These are phyloP conservation scores for Panagrolaimus sp. DNA, from an alignment of 1,140 invertebrate species.

Conservation along the genomic window DNA sequence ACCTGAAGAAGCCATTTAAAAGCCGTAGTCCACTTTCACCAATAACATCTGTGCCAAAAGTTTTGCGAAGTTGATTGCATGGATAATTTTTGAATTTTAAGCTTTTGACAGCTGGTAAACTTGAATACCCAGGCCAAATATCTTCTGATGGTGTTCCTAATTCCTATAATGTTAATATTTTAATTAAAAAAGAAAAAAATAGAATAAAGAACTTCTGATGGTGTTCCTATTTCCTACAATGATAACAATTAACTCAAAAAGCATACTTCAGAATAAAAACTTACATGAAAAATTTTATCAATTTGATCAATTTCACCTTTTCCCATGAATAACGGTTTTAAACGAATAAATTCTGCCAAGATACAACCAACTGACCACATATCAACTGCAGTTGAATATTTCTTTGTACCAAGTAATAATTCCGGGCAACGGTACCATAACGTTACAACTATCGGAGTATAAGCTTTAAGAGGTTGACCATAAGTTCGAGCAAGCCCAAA, in stretches of 20 bases:
- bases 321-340: slow-evolving; percentile 92
- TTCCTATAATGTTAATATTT: slow-evolving; percentile 65
- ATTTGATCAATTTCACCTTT: slow-evolving; percentile 91
- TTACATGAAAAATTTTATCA: slow-evolving; percentile 85
- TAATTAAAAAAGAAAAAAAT: background rate
- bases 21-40: slow-evolving; percentile 37
- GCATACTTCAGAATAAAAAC: too few relatives aligned
- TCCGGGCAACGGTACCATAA: slow-evolving; percentile 94
- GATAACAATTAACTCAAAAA: too few relatives aligned
- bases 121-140: slow-evolving; percentile 86
- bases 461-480: slow-evolving; percentile 87
- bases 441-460: slow-evolving; percentile 94
- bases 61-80: slow-evolving; percentile 69
- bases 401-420: slow-evolving; percentile 70
- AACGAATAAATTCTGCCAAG: slow-evolving; percentile 87
- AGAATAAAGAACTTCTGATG: too few relatives aligned
- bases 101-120: slow-evolving; percentile 69
- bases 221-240: too few relatives aligned
- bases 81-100: slow-evolving; percentile 49
- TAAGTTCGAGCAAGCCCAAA: slow-evolving; percentile 96
- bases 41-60: slow-evolving; percentile 34
- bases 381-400: slow-evolving; percentile 88
- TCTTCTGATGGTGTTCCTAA: slow-evolving; percentile 90
- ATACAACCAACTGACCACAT: slow-evolving; percentile 99
- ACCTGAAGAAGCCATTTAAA: slow-evolving; percentile 73